A percentile compares a stretch with the other conserved stretches of the same genome.
Evolutionary conservation across 2,113 vertebrate species (phyloP).

Genomic region (Phaethon lepturus): DNA sequence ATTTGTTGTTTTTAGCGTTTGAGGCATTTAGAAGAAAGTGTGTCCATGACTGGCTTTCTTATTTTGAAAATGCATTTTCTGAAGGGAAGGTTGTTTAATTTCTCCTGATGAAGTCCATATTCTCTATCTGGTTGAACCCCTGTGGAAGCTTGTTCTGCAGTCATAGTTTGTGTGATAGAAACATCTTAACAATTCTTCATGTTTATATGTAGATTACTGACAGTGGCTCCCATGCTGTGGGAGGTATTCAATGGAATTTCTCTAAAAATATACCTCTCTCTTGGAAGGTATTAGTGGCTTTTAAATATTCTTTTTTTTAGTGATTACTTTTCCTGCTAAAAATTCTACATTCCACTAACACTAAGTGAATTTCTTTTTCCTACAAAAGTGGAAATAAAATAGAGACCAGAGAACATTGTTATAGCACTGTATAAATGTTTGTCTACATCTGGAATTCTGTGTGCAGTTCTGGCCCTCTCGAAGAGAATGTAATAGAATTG

Average conservation of each 20-base stretch:
- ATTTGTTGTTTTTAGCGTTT: background rate
- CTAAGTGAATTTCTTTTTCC: background rate
- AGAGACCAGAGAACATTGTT: background rate
- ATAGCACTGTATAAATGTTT: background rate
- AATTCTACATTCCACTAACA: background rate
- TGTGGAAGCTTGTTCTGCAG: background rate
- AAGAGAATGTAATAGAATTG: background rate
- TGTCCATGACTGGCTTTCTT: background rate
- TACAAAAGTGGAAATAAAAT: background rate
- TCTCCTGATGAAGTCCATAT: background rate
- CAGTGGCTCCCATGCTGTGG: background rate
- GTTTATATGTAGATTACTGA: background rate
- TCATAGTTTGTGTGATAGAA: background rate
- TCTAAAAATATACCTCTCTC: background rate
- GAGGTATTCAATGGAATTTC: background rate
- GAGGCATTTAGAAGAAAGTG: background rate
- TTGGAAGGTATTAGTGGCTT: background rate
- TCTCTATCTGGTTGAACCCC: background rate
- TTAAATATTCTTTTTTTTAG: background rate
- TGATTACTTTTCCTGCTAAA: background rate
- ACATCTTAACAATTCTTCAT: background rate
- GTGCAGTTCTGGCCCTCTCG: background rate
- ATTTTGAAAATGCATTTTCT: background rate
- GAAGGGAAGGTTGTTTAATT: background rate
- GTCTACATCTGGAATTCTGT: background rate